Conservation (phyloP, 1,140 invertebrate species). For the Drosophila takahashii region DNA sequence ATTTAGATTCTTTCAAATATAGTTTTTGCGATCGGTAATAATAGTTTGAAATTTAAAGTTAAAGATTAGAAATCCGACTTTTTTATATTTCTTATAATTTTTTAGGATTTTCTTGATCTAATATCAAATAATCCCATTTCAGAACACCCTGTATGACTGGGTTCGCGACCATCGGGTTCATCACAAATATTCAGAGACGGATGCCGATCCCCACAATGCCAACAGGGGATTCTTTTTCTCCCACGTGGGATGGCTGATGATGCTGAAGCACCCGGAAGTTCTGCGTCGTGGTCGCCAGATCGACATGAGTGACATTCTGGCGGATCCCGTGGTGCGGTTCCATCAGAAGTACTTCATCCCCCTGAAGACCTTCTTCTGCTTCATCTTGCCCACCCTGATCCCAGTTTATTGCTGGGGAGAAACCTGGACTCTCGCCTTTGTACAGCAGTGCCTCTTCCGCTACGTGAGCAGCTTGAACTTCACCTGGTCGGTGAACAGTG, state of each 20-base stretch:
- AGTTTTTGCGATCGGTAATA: too few relatives aligned
- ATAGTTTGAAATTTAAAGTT: not conserved
- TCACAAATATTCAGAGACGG: conserved; percentile 95
- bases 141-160: conserved; percentile 89
- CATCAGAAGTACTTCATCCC: conserved; percentile 91
- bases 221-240: conserved; percentile 96
- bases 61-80: not conserved
- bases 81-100: not conserved
- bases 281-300: conserved; percentile 89
- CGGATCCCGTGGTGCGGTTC: conserved; percentile 91
- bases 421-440: conserved; percentile 86
- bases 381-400: conserved; percentile 91
- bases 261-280: conserved; percentile 94
- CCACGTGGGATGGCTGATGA: conserved; percentile 95
- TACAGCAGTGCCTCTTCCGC: conserved; percentile 88
- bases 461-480: conserved; percentile 92
- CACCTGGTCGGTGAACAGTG: conserved; percentile 94
- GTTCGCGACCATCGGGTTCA: conserved; percentile 94
- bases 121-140: conserved; percentile 2
- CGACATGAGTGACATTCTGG: conserved; percentile 91
- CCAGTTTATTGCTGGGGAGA: conserved; percentile 92
- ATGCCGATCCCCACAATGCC: conserved; percentile 95
- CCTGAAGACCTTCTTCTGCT: conserved; percentile 90
- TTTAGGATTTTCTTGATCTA: not conserved
- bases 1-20: too few relatives aligned